These are phyloP conservation scores for Synergus laeviventris DNA, from an alignment of 2,888 invertebrate species.

Conservation along the genomic window DNA sequence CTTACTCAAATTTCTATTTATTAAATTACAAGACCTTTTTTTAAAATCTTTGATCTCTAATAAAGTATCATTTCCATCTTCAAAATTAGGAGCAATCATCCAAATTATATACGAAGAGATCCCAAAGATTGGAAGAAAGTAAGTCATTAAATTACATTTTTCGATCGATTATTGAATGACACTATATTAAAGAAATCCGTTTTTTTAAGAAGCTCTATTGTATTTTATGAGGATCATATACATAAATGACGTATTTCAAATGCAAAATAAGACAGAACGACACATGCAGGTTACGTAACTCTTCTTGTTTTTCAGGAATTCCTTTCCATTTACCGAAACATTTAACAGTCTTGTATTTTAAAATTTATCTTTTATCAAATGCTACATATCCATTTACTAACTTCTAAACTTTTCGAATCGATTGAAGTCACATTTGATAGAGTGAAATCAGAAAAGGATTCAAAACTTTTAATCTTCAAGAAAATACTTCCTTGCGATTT, in stretches of 20 bases:
- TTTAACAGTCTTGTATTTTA: too few species aligned
- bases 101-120: neutral
- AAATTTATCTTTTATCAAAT: too few species aligned
- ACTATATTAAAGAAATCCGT: neutral
- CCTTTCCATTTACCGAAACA: neutral
- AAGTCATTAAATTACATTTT: neutral
- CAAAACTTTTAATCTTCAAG: neutral
- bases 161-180: neutral
- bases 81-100: neutral
- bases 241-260: neutral
- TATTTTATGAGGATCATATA: conserved; percentile 7
- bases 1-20: neutral
- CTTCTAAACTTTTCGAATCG: too few species aligned
- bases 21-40: neutral
- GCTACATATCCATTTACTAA: too few species aligned
- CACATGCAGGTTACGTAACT: conserved; percentile 14
- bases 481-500: neutral
- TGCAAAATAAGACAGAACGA: neutral
- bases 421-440: too few species aligned
- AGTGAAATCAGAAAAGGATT: too few species aligned
- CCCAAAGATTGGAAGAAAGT: neutral
- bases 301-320: neutral
- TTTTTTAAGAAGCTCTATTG: conserved; percentile 1
- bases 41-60: neutral
- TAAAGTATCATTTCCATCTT: neutral